Evolutionary conservation across 2,888 invertebrate species (phyloP).

Genomic region (Leucozona laternaria): DNA sequence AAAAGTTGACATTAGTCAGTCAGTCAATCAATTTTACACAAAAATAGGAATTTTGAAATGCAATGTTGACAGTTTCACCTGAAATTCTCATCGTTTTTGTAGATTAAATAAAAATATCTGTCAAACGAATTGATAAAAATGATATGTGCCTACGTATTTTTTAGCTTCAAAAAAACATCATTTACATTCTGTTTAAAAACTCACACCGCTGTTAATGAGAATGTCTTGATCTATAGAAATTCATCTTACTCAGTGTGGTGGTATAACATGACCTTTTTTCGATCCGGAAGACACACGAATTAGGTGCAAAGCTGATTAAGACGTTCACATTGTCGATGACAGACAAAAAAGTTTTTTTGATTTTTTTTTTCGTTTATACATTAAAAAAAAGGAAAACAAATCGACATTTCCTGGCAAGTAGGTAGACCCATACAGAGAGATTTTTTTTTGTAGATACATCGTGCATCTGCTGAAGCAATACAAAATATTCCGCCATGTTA

Average conservation of each 20-base stretch:
- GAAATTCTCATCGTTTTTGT: too few species aligned
- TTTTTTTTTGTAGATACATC: constrained; percentile 20
- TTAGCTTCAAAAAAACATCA: not conserved
- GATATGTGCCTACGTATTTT: too few species aligned
- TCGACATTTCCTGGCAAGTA: constrained; percentile 15
- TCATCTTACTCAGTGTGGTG: not conserved
- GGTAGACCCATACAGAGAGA: not conserved
- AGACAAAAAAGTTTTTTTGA: constrained; percentile 15
- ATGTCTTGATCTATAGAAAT: not conserved
- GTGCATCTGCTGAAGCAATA: constrained; percentile 32
- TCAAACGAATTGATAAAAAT: too few species aligned
- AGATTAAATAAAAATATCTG: too few species aligned
- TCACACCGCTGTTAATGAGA: not conserved
- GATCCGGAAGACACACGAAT: constrained; percentile 36
- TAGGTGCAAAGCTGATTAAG: constrained; percentile 42
- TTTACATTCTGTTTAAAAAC: not conserved
- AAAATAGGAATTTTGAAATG: too few species aligned
- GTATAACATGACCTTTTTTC: constrained; percentile 17
- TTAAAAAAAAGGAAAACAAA: not conserved
- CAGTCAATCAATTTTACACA: too few species aligned
- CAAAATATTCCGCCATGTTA: constrained; percentile 47
- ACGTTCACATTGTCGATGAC: constrained; percentile 27
- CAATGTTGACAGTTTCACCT: too few species aligned
- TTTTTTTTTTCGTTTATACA: not conserved
- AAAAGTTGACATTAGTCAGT: too few species aligned